phyloP scores from a whole-genome alignment of 1,140 invertebrate species.

The Galleria mellonella region DNA sequence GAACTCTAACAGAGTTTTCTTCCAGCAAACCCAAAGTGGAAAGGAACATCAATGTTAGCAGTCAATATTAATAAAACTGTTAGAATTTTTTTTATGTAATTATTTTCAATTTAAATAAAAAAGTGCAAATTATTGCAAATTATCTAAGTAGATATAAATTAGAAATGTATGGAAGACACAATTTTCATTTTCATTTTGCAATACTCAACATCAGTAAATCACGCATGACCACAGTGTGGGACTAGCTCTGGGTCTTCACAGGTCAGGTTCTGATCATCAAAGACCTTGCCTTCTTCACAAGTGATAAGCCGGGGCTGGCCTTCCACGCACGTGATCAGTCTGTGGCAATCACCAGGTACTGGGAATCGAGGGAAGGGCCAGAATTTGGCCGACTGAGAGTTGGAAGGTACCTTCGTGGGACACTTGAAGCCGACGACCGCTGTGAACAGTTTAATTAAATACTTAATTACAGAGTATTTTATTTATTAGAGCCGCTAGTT shows the following conservation, averaged over 20 bases:
- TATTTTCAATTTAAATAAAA: no score
- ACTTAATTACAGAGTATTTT: no score
- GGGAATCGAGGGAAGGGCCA: constrained; percentile 93
- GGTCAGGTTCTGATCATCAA: constrained; percentile 86
- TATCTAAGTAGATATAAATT: no score
- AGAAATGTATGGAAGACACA: no score
- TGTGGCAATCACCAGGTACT: constrained; percentile 87
- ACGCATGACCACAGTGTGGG: constrained; percentile 73
- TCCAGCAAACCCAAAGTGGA: no score
- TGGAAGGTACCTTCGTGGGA: constrained; percentile 86
- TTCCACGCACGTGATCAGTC: constrained; percentile 91
- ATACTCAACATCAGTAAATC: constrained; percentile 19
- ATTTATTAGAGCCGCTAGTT: no score
- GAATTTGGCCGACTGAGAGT: constrained; percentile 87
- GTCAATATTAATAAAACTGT: no score
- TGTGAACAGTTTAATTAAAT: constrained; percentile 37
- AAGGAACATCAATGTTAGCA: no score
- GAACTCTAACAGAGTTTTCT: no score
- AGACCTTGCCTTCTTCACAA: constrained; percentile 90
- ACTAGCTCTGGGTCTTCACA: constrained; percentile 88
- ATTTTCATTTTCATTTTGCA: constrained; percentile 23
- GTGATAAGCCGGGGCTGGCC: constrained; percentile 88
- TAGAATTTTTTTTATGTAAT: no score
- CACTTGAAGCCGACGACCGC: constrained; percentile 89
- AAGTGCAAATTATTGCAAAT: no score